These are phyloP conservation scores for Heliconius sara DNA, from an alignment of 2,888 invertebrate genomes.

Conservation along the genomic window DNA sequence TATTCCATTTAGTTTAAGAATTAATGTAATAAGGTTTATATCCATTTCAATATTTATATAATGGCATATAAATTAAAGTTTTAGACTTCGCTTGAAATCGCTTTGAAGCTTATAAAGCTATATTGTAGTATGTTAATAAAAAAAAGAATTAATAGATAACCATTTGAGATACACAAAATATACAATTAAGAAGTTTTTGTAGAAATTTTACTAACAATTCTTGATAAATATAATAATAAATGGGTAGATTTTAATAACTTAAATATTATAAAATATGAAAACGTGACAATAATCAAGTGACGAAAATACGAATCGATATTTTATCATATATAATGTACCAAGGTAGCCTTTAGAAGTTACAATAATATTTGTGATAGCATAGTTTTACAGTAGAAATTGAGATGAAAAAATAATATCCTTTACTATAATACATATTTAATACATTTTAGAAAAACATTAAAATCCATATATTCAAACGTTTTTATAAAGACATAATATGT, in stretches of 20 bases:
- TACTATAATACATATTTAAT: neutral
- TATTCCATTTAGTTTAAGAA: neutral
- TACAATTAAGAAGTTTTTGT: constrained; percentile 32
- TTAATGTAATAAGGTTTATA: neutral
- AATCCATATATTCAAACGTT: no score
- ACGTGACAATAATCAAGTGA: constrained; percentile 54
- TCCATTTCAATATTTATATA: constrained; percentile 1
- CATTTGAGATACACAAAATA: constrained; percentile 11
- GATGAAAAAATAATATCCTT: neutral
- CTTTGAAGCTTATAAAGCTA: constrained; percentile 7
- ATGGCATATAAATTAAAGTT: neutral
- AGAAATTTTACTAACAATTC: constrained; percentile 35
- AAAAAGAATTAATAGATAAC: neutral
- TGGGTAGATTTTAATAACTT: constrained; percentile 13
- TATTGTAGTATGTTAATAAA: neutral
- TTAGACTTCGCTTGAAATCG: constrained; percentile 9
- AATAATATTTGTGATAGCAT: constrained; percentile 43
- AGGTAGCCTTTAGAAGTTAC: constrained; percentile 31
- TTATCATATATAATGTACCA: constrained; percentile 29
- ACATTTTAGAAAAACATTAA: neutral
- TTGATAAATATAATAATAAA: constrained; percentile 12
- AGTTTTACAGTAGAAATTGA: constrained; percentile 31
- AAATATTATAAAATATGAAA: constrained; percentile 37
- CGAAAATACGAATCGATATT: constrained; percentile 36
- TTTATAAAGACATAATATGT: no score